Percentiles rank a stretch among this genome's conserved stretches.
Conservation (phyloP, 2,888 invertebrate species). For the Piscicola geometra region DNA sequence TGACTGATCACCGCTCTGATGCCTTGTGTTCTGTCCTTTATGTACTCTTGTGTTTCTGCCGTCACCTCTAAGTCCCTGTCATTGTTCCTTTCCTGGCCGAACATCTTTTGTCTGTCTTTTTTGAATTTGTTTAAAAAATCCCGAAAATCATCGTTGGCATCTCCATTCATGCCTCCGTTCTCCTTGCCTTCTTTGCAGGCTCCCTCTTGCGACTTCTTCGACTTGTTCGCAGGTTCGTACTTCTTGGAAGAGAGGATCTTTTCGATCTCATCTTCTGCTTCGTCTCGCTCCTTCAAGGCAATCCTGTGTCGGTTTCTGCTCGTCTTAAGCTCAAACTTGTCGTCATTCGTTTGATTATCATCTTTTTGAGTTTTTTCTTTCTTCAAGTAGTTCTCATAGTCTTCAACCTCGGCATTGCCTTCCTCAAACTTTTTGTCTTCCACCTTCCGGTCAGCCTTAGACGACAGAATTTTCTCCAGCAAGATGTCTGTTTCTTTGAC, state of each 20-base stretch:
- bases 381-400: background rate
- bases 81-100: conserved; percentile 4
- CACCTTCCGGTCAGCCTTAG: conserved; percentile 13
- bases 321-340: background rate
- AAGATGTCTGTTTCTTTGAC: background rate
- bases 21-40: conserved; percentile 37
- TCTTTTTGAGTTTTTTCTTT: too few relatives aligned
- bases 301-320: conserved; percentile 5
- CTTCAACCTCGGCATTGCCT: conserved; percentile 3
- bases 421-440: conserved; percentile 20
- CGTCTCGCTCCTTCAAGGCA: background rate
- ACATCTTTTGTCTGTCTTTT: conserved; percentile 21
- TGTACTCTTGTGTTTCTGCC: conserved; percentile 39
- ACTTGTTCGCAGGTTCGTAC: conserved; percentile 7
- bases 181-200: background rate
- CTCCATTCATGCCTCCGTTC: background rate
- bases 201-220: background rate
- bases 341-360: too few relatives aligned
- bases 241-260: background rate
- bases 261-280: background rate
- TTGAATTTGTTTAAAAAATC: conserved; percentile 28
- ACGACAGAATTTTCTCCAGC: background rate
- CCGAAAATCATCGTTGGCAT: conserved; percentile 1
- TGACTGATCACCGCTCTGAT: conserved; percentile 39
- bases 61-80: conserved; percentile 35